phyloP scores from a whole-genome alignment of 1,140 invertebrate species.

The Bombus superbus region DNA sequence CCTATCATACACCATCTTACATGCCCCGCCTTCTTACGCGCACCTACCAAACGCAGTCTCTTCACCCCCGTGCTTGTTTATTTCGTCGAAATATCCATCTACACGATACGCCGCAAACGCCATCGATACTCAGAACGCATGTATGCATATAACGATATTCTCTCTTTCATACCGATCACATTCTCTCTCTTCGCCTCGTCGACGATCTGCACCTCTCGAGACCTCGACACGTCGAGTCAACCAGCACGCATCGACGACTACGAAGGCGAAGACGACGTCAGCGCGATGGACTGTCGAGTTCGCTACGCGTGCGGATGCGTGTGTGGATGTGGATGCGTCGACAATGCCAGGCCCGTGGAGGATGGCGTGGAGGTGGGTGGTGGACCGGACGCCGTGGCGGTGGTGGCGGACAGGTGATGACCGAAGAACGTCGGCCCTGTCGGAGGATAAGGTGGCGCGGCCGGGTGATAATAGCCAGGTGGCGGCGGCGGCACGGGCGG shows the following conservation, averaged over 20 bases:
- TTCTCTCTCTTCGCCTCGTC: not conserved
- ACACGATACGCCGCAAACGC: not conserved
- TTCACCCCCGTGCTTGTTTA: not conserved
- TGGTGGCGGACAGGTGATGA: slow-evolving; percentile 76
- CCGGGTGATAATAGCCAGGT: slow-evolving; percentile 79
- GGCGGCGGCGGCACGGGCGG: slow-evolving; percentile 72
- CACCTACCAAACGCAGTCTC: not conserved
- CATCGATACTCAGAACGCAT: not conserved
- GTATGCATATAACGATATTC: not conserved
- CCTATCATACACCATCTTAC: slow-evolving; percentile 7
- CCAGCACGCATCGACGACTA: slow-evolving; percentile 38
- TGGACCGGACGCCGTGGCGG: slow-evolving; percentile 72
- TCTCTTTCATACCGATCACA: not conserved
- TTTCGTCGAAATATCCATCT: not conserved
- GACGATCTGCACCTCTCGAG: not conserved
- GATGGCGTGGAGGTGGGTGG: slow-evolving; percentile 76
- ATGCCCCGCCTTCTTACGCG: not conserved
- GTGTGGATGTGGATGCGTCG: slow-evolving; percentile 74
- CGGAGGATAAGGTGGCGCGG: slow-evolving; percentile 73
- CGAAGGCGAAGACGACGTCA: slow-evolving; percentile 37
- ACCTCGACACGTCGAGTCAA: slow-evolving; percentile 3
- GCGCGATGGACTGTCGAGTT: slow-evolving; percentile 40
- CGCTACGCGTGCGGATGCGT: slow-evolving; percentile 81
- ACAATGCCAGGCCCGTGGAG: slow-evolving; percentile 73
- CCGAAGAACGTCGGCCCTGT: slow-evolving; percentile 80